Percentiles rank a stretch among this genome's conserved stretches.
Conservation (phyloP, 1,140 invertebrate genomes). For the Drosophila bipectinata region DNA sequence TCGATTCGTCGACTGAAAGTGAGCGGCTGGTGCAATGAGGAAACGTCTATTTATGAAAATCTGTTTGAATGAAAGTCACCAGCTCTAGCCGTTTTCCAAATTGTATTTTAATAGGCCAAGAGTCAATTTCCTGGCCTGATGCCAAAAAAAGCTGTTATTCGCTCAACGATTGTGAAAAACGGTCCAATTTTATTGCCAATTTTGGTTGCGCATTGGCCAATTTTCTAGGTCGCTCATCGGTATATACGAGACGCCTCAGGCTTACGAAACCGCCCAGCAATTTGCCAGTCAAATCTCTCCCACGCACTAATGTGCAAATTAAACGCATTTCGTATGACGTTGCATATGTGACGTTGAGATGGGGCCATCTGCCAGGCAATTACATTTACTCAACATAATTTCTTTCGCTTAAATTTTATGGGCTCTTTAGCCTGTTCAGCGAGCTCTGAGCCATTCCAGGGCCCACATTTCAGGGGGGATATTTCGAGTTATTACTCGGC, state of each 20-base stretch:
- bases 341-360: slow-evolving; percentile 33
- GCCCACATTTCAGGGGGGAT: slow-evolving; percentile 33
- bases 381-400: slow-evolving; percentile 64
- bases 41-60: slow-evolving; percentile 51
- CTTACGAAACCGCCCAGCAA: slow-evolving; percentile 36
- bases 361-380: slow-evolving; percentile 57
- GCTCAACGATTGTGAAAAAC: slow-evolving; percentile 41
- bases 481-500: slow-evolving; percentile 4
- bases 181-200: slow-evolving; percentile 54
- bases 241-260: not conserved
- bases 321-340: slow-evolving; percentile 39
- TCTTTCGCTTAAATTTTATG: slow-evolving; percentile 60
- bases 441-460: slow-evolving; percentile 20
- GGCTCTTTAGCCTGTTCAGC: slow-evolving; percentile 40
- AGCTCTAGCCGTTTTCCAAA: slow-evolving; percentile 40
- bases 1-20: slow-evolving; percentile 31
- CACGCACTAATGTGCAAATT: slow-evolving; percentile 74
- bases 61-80: slow-evolving; percentile 45
- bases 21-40: slow-evolving; percentile 64
- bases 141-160: slow-evolving; percentile 43
- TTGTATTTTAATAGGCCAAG: slow-evolving; percentile 59
- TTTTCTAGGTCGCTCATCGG: slow-evolving; percentile 63
- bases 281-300: slow-evolving; percentile 30
- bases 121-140: slow-evolving; percentile 62
- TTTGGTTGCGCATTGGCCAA: slow-evolving; percentile 30